These are phyloP conservation scores for Tetramorium alpestre DNA, from an alignment of 1,140 invertebrate genomes.

Conservation along the genomic window DNA sequence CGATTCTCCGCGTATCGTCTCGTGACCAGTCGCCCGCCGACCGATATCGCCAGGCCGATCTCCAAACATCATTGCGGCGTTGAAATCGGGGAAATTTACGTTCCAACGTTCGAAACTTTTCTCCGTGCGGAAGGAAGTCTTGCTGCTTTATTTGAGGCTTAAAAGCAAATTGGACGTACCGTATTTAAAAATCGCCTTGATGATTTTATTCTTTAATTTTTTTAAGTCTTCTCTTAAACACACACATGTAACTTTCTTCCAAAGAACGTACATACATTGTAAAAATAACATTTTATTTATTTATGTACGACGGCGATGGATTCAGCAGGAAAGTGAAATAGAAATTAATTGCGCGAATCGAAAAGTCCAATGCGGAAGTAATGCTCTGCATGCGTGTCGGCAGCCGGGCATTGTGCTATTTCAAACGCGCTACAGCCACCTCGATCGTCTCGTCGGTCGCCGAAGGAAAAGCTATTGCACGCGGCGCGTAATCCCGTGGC, in stretches of 20 bases:
- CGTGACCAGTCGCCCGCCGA: conserved; percentile 60
- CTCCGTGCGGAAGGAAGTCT: conserved; percentile 7
- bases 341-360: conserved; percentile 15
- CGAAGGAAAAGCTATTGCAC: conserved; percentile 35
- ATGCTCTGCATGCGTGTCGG: neutral
- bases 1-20: conserved; percentile 69
- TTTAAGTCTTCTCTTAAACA: neutral
- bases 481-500: conserved; percentile 58
- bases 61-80: conserved; percentile 47
- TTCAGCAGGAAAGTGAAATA: neutral
- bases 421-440: conserved; percentile 13
- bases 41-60: conserved; percentile 41
- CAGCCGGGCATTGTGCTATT: conserved; percentile 17
- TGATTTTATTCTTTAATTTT: neutral
- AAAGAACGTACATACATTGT: neutral
- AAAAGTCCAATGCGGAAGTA: neutral
- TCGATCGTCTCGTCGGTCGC: neutral
- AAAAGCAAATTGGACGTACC: too few relatives aligned
- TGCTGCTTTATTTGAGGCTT: neutral
- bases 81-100: conserved; percentile 54
- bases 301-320: neutral
- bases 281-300: neutral
- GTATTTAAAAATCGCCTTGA: neutral
- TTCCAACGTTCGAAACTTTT: conserved; percentile 29
- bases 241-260: neutral